Evolutionary conservation across 2,888 invertebrate species (phyloP).

Genomic region (Oscheius sp.): DNA sequence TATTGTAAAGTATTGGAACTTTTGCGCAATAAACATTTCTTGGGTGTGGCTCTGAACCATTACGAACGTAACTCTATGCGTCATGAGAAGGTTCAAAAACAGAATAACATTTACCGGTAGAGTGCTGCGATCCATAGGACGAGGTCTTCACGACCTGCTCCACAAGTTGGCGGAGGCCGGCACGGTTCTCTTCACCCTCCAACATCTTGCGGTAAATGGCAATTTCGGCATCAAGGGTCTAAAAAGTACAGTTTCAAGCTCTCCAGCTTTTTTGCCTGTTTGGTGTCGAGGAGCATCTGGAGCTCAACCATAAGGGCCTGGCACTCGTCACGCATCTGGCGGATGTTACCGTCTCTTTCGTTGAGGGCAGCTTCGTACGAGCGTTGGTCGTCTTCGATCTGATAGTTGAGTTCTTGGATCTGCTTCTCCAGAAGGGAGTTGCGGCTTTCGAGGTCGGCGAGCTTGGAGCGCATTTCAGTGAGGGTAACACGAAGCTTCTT

Average conservation of each 20-base stretch:
- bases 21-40: slow-evolving; percentile 16
- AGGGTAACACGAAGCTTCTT: slow-evolving; percentile 75
- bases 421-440: slow-evolving; percentile 76
- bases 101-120: slow-evolving; percentile 9
- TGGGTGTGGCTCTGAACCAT: slow-evolving; percentile 19
- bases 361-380: slow-evolving; percentile 74
- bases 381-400: slow-evolving; percentile 75
- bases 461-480: slow-evolving; percentile 75
- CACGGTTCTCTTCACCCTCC: slow-evolving; percentile 77
- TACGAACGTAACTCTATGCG: background rate
- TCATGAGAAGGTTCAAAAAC: background rate
- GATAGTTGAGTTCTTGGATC: slow-evolving; percentile 75
- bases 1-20: slow-evolving; percentile 35
- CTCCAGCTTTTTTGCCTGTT: slow-evolving; percentile 68
- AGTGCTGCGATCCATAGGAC: slow-evolving; percentile 58
- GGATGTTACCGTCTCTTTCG: slow-evolving; percentile 72
- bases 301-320: slow-evolving; percentile 74
- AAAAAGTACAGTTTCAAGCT: background rate
- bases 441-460: slow-evolving; percentile 76
- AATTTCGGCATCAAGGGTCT: slow-evolving; percentile 77
- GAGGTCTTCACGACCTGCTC: slow-evolving; percentile 73
- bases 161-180: slow-evolving; percentile 72
- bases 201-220: slow-evolving; percentile 78
- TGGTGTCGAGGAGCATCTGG: slow-evolving; percentile 76
- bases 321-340: slow-evolving; percentile 73